Evolutionary conservation across 2,113 vertebrate genomes (phyloP).

Genomic region (Cyanistes caeruleus): DNA sequence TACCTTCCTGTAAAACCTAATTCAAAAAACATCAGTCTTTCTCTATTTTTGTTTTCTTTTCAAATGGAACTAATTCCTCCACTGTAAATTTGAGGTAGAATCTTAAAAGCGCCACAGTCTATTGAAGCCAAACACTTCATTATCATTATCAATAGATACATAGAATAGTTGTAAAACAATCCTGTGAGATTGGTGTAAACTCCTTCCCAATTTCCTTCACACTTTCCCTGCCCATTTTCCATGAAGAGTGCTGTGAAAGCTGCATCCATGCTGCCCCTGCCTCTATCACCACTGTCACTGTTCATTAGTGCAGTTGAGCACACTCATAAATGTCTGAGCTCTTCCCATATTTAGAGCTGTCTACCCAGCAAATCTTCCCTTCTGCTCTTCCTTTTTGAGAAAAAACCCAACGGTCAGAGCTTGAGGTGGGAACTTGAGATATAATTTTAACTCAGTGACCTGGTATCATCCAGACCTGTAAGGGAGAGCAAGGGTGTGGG

Average conservation of each 20-base stretch:
- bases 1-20: background rate
- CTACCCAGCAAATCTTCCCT: background rate
- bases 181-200: background rate
- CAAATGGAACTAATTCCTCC: background rate
- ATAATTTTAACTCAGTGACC: background rate
- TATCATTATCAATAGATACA: background rate
- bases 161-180: background rate
- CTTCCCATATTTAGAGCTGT: conserved; percentile 14
- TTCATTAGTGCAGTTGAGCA: conserved; percentile 28
- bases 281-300: background rate
- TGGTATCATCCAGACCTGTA: background rate
- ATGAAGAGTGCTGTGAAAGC: background rate
- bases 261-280: background rate
- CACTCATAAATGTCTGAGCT: background rate
- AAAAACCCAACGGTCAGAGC: background rate
- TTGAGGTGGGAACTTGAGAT: background rate
- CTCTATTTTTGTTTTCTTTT: background rate
- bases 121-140: background rate
- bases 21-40: background rate
- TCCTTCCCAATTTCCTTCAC: background rate
- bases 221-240: background rate
- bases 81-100: background rate
- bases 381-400: background rate
- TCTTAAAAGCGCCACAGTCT: background rate
- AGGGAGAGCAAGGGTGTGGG: background rate